phyloP scores from a whole-genome alignment of 2,888 invertebrate genomes.

The Drosophila infuscata region DNA sequence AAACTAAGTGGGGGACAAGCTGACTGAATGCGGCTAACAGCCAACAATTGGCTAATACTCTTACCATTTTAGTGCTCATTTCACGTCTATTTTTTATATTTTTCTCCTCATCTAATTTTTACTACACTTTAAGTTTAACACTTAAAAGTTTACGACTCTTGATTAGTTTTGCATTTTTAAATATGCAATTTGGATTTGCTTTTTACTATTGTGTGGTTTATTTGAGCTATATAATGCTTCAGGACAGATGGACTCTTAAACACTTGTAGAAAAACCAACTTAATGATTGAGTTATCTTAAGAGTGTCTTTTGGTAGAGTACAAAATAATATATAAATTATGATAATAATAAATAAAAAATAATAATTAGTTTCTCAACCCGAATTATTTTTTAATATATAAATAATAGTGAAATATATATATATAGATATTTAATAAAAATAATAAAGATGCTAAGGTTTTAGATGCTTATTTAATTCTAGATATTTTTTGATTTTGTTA shows the following conservation, averaged over 20 bases:
- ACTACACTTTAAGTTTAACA: constrained; percentile 28
- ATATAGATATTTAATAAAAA: too few relatives aligned
- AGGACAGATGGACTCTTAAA: neutral
- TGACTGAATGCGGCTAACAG: neutral
- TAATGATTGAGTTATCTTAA: too few relatives aligned
- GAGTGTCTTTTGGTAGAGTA: too few relatives aligned
- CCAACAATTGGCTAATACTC: constrained; percentile 8
- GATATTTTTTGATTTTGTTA: too few relatives aligned
- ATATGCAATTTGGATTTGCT: constrained; percentile 7
- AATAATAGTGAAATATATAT: neutral
- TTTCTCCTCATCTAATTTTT: constrained; percentile 1
- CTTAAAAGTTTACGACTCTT: constrained; percentile 33
- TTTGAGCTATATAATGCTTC: neutral
- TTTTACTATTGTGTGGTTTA: neutral
- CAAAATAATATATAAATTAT: neutral
- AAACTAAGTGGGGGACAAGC: constrained; percentile 13
- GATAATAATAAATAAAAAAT: neutral
- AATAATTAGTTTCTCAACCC: neutral
- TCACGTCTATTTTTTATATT: neutral
- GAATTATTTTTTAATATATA: too few relatives aligned
- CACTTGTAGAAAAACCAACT: neutral
- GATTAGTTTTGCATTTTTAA: constrained; percentile 32
- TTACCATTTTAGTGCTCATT: constrained; percentile 8
- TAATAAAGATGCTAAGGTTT: too few relatives aligned
- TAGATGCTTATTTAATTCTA: neutral